Evolutionary conservation across 37 sponge, comb jelly and placozoan species (phyloP).

Genomic region (Halichondria panicea): DNA sequence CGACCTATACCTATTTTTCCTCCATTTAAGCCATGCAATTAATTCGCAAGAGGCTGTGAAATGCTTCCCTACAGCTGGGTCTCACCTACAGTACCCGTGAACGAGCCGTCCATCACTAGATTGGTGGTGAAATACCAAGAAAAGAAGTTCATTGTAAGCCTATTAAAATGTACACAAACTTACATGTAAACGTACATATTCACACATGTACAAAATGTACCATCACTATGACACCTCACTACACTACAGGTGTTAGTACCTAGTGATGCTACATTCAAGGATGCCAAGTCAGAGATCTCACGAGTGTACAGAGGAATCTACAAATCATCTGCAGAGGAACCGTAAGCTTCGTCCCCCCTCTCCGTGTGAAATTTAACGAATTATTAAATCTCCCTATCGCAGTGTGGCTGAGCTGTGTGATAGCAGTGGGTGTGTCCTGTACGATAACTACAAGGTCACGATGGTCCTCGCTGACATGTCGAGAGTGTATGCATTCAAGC

Average conservation of each 20-base stretch:
- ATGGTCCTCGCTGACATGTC: background rate
- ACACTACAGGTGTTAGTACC: conserved; percentile 2
- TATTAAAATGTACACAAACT: too few relatives aligned
- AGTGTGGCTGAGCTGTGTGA: conserved; percentile 13
- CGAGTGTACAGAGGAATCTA: background rate
- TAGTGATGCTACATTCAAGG: background rate
- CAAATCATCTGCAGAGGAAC: background rate
- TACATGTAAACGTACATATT: background rate
- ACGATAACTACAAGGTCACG: conserved; percentile 2
- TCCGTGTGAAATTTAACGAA: background rate
- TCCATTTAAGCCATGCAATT: background rate
- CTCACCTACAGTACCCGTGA: background rate
- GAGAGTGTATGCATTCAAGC: conserved; percentile 7
- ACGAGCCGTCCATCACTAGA: background rate
- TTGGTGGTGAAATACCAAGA: background rate
- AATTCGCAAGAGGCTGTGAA: background rate
- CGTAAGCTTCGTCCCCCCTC: background rate
- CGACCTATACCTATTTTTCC: too few relatives aligned
- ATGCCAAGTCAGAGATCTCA: conserved; percentile 4
- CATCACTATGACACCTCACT: too few relatives aligned
- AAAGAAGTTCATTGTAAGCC: conserved; percentile 9
- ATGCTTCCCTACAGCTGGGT: background rate
- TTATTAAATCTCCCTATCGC: background rate
- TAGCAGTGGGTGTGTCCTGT: background rate
- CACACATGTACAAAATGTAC: background rate